Conservation (phyloP, 1,140 invertebrate genomes). For the Nilaparvata lugens region DNA sequence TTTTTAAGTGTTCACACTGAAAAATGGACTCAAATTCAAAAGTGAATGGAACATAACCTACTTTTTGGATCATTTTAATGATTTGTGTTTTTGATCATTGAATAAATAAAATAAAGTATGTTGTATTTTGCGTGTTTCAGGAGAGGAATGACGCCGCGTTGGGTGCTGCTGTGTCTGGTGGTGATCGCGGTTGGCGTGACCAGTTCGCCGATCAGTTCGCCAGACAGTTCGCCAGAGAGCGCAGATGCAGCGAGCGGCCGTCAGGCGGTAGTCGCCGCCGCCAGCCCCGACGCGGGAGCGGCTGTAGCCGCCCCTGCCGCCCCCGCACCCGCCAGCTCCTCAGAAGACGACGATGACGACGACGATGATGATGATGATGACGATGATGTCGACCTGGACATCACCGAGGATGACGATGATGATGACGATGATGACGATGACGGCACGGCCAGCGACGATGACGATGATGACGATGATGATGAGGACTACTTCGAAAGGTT, state of each 20-base stretch:
- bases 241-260: not conserved
- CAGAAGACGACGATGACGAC: conserved; percentile 37
- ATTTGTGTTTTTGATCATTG: no score
- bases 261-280: not conserved
- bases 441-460: conserved; percentile 35
- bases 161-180: not conserved
- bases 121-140: no score
- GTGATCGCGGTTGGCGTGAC: not conserved
- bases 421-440: conserved; percentile 31
- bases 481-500: conserved; percentile 68
- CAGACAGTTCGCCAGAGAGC: not conserved
- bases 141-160: conserved; percentile 4
- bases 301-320: conserved; percentile 3
- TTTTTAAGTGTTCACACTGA: no score
- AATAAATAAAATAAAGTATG: no score
- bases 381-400: conserved; percentile 31
- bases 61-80: no score
- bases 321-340: not conserved
- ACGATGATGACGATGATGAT: conserved; percentile 64
- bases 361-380: conserved; percentile 37
- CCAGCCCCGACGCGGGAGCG: not conserved
- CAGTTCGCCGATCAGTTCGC: conserved; percentile 8
- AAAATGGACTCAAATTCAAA: no score
- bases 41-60: no score
- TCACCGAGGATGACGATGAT: conserved; percentile 43